A percentile compares a stretch with the other conserved stretches of the same genome.
Evolutionary conservation across 2,888 invertebrate species (phyloP).

Genomic region (Podabrus alpinus): DNA sequence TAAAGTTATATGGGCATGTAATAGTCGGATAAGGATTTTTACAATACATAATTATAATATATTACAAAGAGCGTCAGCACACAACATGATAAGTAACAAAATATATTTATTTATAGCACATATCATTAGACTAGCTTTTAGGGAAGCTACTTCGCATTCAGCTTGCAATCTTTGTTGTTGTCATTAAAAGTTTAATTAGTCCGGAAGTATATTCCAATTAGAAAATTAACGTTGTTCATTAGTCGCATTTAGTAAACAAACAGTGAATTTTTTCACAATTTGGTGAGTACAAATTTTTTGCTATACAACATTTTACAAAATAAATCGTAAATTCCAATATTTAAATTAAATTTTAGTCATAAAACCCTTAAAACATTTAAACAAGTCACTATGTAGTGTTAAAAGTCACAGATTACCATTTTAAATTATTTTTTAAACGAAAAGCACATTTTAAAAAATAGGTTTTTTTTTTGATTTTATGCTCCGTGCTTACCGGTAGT

Average conservation of each 20-base stretch:
- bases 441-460: too few species aligned
- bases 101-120: background rate
- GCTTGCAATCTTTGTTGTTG: background rate
- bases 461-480: too few species aligned
- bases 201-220: background rate
- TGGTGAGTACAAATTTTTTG: background rate
- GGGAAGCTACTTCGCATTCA: background rate
- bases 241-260: background rate
- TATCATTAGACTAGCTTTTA: background rate
- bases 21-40: background rate
- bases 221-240: background rate
- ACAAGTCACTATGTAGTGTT: too few species aligned
- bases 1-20: background rate
- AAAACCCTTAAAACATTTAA: too few species aligned
- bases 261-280: background rate
- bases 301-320: background rate
- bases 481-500: too few species aligned
- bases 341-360: too few species aligned
- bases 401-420: too few species aligned
- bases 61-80: background rate
- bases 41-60: background rate
- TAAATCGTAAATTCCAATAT: background rate
- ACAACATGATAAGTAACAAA: background rate
- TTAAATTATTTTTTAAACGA: too few species aligned
- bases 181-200: background rate